Conservation (phyloP, 2,888 invertebrate genomes). For the Cancer borealis region DNA sequence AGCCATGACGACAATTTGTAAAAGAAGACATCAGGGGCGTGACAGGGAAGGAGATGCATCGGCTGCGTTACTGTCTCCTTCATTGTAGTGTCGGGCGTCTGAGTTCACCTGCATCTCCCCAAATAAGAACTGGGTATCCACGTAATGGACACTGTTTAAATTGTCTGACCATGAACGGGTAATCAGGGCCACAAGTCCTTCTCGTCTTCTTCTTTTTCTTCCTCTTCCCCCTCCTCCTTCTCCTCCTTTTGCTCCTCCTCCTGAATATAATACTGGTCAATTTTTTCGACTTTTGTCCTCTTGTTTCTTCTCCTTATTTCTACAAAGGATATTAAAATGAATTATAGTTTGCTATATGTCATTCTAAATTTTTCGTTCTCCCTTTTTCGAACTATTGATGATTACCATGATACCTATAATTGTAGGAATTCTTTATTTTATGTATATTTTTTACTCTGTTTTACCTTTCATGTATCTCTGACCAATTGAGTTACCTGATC, state of each 20-base stretch:
- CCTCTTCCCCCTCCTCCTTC: background rate
- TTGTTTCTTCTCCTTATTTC: background rate
- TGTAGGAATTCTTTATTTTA: background rate
- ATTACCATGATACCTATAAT: background rate
- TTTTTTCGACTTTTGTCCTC: background rate
- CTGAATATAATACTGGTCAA: background rate
- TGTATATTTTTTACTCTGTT: background rate
- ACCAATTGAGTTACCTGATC: background rate
- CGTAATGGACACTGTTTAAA: slow-evolving; percentile 40
- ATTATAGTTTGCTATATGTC: background rate
- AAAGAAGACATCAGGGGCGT: slow-evolving; percentile 51
- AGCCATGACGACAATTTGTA: slow-evolving; percentile 36
- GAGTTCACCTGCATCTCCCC: background rate
- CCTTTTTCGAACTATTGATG: background rate
- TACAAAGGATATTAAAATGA: background rate
- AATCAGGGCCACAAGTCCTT: background rate
- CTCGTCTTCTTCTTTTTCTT: background rate
- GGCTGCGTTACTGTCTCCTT: slow-evolving; percentile 18
- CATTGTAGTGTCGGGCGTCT: background rate
- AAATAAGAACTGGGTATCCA: slow-evolving; percentile 21
- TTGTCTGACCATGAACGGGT: slow-evolving; percentile 31
- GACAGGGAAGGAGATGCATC: slow-evolving; percentile 2
- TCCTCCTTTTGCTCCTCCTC: background rate
- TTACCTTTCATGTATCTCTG: background rate
- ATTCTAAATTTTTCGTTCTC: background rate